Evolutionary conservation across 2,888 invertebrate species (phyloP), one percentile per base, ranked within the genome.

Genomic region (Limulus polyphemus): DNA sequence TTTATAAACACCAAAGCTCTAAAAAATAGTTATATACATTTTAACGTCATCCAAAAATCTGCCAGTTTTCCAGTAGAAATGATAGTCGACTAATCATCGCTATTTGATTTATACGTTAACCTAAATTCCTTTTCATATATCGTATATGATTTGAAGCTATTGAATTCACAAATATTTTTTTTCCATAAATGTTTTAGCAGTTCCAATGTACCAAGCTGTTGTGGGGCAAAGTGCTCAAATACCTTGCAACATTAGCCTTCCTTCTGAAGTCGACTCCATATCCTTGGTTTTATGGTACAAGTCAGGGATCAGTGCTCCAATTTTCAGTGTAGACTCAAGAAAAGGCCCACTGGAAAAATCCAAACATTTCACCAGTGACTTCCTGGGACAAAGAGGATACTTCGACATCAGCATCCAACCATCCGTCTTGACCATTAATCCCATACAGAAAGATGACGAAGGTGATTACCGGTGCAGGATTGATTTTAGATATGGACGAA

Each of bases 211-310:
- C 48, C 62, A 64, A 48, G 68, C 63, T 56, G 68, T 67, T 13
- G 63, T 67, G 10, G 68, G 68, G 11, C 61, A 62, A 10, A 55
- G 61, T 14, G 68, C 65, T 3, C 63, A 68, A 16, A 54, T 68
- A 16, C 68, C 78, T 11, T 74, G 74, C 58, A 74, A 75, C 67
- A 72, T 76, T 68, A 77, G 80, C 4, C 63, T 62, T 47, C 64
- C 62, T 16, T 65, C 65, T 10, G 54, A 58, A 11, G 63, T 63
- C 50, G 67, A 67, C 55, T 64, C 64, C 58, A 64, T 65, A 47
- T 67, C 67, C 17, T 50, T 67, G 47, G 61, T 67, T 14, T 47
- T 67, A 50, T 67, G 67, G 67, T 67, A 67, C 59, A 62, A 62
- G 51, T 64, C 62, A 60, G 67, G 65, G 32, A 56, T 58, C 5